Percentiles rank a stretch among this genome's conserved stretches.
These are phyloP conservation scores for Vimba vimba DNA, from an alignment of 2,113 vertebrate genomes.

Conservation along the genomic window DNA sequence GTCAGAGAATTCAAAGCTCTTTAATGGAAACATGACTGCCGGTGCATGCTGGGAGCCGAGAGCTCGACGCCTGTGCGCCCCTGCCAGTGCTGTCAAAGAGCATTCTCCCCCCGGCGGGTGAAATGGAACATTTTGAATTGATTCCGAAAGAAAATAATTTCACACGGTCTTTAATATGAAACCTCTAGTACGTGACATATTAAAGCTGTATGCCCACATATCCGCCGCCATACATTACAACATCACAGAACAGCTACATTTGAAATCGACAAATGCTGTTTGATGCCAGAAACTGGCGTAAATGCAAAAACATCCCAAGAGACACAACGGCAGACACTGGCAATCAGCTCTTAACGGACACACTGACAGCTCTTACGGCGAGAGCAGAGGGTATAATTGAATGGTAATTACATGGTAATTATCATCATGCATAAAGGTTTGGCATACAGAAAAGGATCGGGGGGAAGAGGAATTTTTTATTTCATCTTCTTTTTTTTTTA, in stretches of 20 bases:
- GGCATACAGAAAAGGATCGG: constrained; percentile 56
- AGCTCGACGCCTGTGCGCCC: constrained; percentile 24
- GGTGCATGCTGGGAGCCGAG: constrained; percentile 18
- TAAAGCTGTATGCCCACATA: constrained; percentile 1
- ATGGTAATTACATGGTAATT: constrained; percentile 56
- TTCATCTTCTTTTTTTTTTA: constrained; percentile 47
- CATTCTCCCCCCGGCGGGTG: constrained; percentile 16
- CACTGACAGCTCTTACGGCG: constrained; percentile 49
- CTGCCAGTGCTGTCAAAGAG: constrained; percentile 37
- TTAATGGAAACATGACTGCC: constrained; percentile 48
- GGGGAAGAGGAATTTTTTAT: constrained; percentile 42
- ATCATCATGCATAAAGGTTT: constrained; percentile 58
- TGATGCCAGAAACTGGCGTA: background rate
- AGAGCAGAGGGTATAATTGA: constrained; percentile 47
- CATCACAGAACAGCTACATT: background rate
- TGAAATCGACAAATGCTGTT: background rate
- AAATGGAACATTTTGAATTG: constrained; percentile 28
- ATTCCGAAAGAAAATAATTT: constrained; percentile 35
- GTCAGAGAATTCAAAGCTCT: constrained; percentile 44
- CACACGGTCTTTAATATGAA: background rate
- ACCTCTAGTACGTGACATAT: constrained; percentile 14
- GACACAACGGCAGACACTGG: constrained; percentile 12
- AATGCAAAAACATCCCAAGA: constrained; percentile 14
- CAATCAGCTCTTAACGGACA: constrained; percentile 40
- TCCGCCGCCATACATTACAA: background rate